phyloP scores from a whole-genome alignment of 2,113 vertebrate genomes.

The Taurulus bubalis region DNA sequence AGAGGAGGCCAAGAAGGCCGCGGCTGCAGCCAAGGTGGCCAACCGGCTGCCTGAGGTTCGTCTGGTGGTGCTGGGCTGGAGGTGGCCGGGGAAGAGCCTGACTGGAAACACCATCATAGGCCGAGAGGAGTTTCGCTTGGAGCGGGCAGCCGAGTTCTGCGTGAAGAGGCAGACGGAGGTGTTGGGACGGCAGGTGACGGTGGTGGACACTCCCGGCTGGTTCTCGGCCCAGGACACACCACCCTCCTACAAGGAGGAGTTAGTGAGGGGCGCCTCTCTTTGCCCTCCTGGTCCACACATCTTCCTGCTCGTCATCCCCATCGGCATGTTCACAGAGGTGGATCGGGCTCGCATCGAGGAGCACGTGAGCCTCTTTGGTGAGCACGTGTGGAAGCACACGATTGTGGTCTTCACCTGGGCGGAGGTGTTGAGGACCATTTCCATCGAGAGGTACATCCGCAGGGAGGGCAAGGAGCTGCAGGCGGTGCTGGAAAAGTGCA shows the following conservation, averaged over 20 bases:
- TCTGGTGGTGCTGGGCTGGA: constrained; percentile 84
- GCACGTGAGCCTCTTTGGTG: constrained; percentile 81
- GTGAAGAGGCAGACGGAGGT: constrained; percentile 80
- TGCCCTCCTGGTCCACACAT: constrained; percentile 83
- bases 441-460: constrained; percentile 84
- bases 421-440: constrained; percentile 74
- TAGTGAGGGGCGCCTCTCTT: constrained; percentile 76
- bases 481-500: constrained; percentile 83
- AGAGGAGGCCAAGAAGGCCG: constrained; percentile 44
- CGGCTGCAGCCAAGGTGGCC: constrained; percentile 41
- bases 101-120: constrained; percentile 86
- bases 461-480: constrained; percentile 82
- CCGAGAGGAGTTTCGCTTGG: constrained; percentile 83
- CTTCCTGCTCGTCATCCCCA: constrained; percentile 83
- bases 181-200: constrained; percentile 70
- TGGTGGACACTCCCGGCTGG: constrained; percentile 87
- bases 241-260: constrained; percentile 78
- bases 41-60: constrained; percentile 75
- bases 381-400: constrained; percentile 79
- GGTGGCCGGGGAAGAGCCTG: constrained; percentile 86
- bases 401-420: constrained; percentile 86
- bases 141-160: constrained; percentile 83
- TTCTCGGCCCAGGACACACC: constrained; percentile 83
- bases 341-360: constrained; percentile 82
- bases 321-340: constrained; percentile 84